Percentiles rank a stretch among this genome's conserved stretches.
Evolutionary conservation across 1,140 invertebrate species (phyloP).

Genomic region (Drosophila virilis): DNA sequence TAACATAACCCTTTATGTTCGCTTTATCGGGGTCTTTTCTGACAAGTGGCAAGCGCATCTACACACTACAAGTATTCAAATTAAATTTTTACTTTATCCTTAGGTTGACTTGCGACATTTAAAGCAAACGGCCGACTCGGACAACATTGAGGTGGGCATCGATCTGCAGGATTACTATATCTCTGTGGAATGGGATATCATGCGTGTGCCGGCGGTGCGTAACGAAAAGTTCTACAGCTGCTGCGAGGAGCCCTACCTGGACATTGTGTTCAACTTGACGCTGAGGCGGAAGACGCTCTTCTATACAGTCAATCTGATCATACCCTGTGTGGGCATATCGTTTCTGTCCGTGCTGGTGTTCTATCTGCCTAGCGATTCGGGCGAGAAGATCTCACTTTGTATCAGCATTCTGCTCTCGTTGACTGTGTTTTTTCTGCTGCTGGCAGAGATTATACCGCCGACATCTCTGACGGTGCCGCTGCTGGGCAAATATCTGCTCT

Average conservation of each 20-base stretch:
- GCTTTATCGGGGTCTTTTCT: too few species aligned
- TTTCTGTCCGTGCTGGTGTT: slow-evolving; percentile 99
- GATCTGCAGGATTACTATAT: slow-evolving; percentile 97
- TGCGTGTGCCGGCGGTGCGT: slow-evolving; percentile 93
- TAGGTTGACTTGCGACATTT: slow-evolving; percentile 95
- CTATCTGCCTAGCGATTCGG: slow-evolving; percentile 98
- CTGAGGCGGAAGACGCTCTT: slow-evolving; percentile 98
- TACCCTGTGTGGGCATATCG: slow-evolving; percentile 97
- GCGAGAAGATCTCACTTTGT: slow-evolving; percentile 98
- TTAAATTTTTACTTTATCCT: not conserved
- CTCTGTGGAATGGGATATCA: slow-evolving; percentile 98
- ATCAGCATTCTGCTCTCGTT: slow-evolving; percentile 99
- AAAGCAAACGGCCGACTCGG: slow-evolving; percentile 91
- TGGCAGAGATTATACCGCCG: slow-evolving; percentile 99
- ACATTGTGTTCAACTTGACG: slow-evolving; percentile 99
- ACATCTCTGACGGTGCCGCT: slow-evolving; percentile 98
- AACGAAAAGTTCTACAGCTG: slow-evolving; percentile 96
- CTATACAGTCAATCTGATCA: slow-evolving; percentile 98
- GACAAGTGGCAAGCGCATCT: too few species aligned
- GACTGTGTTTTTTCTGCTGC: slow-evolving; percentile 99
- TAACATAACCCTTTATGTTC: too few species aligned
- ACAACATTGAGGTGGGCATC: slow-evolving; percentile 94
- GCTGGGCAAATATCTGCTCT: slow-evolving; percentile 98
- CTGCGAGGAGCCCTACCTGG: slow-evolving; percentile 95
- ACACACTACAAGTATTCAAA: too few species aligned